phyloP scores from a whole-genome alignment of 2,113 vertebrate genomes.

The Pogona vitticeps region DNA sequence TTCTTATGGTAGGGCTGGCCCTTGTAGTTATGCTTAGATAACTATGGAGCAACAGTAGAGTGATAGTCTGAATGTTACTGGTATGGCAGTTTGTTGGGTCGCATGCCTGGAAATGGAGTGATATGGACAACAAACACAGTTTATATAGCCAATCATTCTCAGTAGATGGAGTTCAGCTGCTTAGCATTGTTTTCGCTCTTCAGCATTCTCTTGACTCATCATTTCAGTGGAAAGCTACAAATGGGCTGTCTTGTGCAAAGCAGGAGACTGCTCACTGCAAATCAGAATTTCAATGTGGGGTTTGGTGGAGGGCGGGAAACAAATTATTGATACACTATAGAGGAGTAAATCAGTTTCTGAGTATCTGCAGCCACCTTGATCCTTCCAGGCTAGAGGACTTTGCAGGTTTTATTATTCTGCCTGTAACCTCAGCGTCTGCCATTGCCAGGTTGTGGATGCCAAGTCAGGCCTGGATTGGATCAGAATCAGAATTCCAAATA shows the following conservation, averaged over 20 bases:
- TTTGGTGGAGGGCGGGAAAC: constrained; percentile 18
- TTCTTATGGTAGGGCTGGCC: too few species aligned
- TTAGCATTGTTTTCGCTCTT: not conserved
- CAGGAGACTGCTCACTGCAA: constrained; percentile 7
- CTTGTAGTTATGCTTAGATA: not conserved
- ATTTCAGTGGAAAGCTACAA: constrained; percentile 27
- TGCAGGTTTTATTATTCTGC: constrained; percentile 23
- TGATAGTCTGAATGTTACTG: not conserved
- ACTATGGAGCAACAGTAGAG: not conserved
- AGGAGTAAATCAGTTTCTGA: constrained; percentile 9
- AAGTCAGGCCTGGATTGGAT: not conserved
- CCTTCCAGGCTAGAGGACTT: not conserved
- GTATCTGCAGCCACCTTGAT: constrained; percentile 25
- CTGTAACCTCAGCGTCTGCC: constrained; percentile 15
- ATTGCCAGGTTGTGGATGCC: not conserved
- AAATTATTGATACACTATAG: constrained; percentile 25
- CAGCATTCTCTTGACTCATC: constrained; percentile 1
- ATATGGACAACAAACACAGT: not conserved
- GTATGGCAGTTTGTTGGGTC: not conserved
- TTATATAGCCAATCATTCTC: not conserved
- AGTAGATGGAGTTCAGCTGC: not conserved
- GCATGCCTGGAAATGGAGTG: not conserved
- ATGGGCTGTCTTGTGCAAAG: constrained; percentile 15
- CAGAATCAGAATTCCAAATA: not conserved
- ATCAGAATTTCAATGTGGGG: constrained; percentile 28